phyloP scores from a whole-genome alignment of 2,797 vertebrate species.

The Helicolenus hilgendorfi region DNA sequence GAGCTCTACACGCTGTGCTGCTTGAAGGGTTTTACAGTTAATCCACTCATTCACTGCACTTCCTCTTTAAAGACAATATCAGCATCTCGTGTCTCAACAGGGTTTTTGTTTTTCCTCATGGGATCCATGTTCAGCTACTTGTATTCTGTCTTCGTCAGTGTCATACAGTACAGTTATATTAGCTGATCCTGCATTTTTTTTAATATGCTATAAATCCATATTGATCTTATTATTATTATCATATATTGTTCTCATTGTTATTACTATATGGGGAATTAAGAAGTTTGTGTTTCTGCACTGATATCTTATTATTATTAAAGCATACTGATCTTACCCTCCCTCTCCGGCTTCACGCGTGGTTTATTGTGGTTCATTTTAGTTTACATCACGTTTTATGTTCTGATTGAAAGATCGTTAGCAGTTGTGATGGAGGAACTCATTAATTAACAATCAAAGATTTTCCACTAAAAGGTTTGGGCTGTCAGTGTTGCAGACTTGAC shows the following conservation, averaged over 20 bases:
- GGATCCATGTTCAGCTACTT: conserved; percentile 65
- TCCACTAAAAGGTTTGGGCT: not conserved
- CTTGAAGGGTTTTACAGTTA: conserved; percentile 87
- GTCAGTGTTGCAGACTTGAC: too few species aligned
- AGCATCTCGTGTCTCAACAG: conserved; percentile 80
- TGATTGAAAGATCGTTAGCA: not conserved
- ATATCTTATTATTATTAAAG: conserved; percentile 98
- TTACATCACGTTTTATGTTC: not conserved
- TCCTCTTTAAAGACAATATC: conserved; percentile 90
- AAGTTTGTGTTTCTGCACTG: conserved; percentile 99
- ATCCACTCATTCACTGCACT: conserved; percentile 53
- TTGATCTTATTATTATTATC: conserved; percentile 86
- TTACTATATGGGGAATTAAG: conserved; percentile 94
- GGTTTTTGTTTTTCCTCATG: conserved; percentile 62
- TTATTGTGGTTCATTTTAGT: conserved; percentile 34
- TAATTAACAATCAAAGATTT: not conserved
- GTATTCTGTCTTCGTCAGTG: conserved; percentile 81
- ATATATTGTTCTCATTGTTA: conserved; percentile 86
- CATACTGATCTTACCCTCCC: conserved; percentile 93
- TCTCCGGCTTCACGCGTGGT: not conserved
- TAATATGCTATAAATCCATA: conserved; percentile 92
- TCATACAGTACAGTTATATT: conserved; percentile 91
- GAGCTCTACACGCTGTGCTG: conserved; percentile 74
- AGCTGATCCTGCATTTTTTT: conserved; percentile 91
- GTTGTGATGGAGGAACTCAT: not conserved